A percentile compares a stretch with the other conserved stretches of the same genome.
These are phyloP conservation scores for Pantala flavescens DNA, from an alignment of 1,140 invertebrate genomes.

Conservation along the genomic window DNA sequence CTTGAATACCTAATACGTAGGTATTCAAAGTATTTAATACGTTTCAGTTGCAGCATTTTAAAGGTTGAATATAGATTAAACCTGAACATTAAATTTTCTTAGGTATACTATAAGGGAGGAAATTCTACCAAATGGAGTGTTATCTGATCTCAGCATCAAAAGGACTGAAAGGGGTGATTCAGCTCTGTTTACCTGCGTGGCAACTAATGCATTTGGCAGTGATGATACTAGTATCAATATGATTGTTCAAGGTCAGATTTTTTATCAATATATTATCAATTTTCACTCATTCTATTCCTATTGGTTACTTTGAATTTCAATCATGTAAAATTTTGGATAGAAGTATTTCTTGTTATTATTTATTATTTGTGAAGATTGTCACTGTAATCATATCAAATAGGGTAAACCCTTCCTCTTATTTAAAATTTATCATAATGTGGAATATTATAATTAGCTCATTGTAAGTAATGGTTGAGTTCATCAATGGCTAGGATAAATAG, in stretches of 20 bases:
- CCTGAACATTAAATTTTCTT: slow-evolving; percentile 22
- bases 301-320: slow-evolving; percentile 16
- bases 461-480: no score
- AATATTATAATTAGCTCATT: no score
- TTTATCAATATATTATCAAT: neutral
- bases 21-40: neutral
- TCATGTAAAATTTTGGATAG: neutral
- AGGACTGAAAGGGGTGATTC: slow-evolving; percentile 82
- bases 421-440: no score
- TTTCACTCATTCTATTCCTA: slow-evolving; percentile 17
- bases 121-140: slow-evolving; percentile 71
- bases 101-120: slow-evolving; percentile 88
- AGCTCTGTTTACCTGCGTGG: slow-evolving; percentile 86
- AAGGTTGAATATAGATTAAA: no score
- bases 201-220: slow-evolving; percentile 88
- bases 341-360: slow-evolving; percentile 19
- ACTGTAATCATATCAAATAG: no score
- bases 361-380: no score
- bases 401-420: no score
- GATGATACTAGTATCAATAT: slow-evolving; percentile 93
- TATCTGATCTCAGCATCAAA: slow-evolving; percentile 81
- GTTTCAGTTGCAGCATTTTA: no score
- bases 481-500: no score
- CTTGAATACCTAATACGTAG: no score
- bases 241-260: slow-evolving; percentile 72